These are phyloP conservation scores for Diceros bicornis DNA, from an alignment of 2,797 vertebrate genomes.

Conservation along the genomic window DNA sequence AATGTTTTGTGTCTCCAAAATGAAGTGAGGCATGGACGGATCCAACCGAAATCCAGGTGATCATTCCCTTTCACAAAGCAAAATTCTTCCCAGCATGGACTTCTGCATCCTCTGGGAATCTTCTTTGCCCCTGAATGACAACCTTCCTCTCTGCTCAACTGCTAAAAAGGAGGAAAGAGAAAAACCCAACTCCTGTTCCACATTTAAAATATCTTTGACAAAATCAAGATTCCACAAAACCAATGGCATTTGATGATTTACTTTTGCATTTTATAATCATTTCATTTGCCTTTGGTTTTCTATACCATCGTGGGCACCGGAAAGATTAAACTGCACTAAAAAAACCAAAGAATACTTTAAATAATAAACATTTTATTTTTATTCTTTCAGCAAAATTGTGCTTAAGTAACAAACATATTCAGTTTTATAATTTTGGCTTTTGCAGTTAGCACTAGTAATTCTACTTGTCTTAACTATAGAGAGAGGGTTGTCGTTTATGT, in stretches of 20 bases:
- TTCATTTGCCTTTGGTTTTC: not conserved
- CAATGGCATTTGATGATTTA: not conserved
- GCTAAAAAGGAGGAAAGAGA: not conserved
- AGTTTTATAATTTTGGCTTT: conserved; percentile 30
- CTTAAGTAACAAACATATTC: not conserved
- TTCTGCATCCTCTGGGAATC: not conserved
- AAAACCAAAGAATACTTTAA: not conserved
- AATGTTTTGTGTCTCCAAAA: not conserved
- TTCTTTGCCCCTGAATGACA: not conserved
- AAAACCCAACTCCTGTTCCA: not conserved
- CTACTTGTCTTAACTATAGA: not conserved
- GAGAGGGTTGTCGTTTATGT: not conserved
- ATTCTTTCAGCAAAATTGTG: not conserved
- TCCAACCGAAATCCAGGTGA: not conserved
- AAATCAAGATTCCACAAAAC: not conserved
- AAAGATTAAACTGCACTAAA: not conserved
- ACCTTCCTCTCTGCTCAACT: not conserved
- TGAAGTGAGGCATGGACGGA: not conserved
- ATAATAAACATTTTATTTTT: conserved; percentile 12
- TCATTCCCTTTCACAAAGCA: not conserved
- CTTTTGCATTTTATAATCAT: not conserved
- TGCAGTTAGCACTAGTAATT: conserved; percentile 56
- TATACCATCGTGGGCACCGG: not conserved
- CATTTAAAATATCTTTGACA: conserved; percentile 17
- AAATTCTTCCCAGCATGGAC: not conserved